phyloP scores from a whole-genome alignment of 2,888 invertebrate species.

The Dorcus parallelipipedus region DNA sequence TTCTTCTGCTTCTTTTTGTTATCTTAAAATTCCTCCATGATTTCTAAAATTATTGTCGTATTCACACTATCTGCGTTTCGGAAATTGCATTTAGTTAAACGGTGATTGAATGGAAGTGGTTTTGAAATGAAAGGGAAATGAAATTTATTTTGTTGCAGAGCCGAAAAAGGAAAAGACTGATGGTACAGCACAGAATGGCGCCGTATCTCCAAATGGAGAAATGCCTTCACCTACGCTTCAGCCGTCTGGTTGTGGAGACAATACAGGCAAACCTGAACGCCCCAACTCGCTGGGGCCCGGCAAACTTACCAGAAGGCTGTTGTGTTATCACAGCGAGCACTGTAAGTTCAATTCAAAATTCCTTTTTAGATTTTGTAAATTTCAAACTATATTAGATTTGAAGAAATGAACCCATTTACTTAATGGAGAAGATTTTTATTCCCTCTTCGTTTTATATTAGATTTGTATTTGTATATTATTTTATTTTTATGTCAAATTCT shows the following conservation, averaged over 20 bases:
- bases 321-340: slow-evolving; percentile 79
- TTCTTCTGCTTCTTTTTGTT: too few relatives aligned
- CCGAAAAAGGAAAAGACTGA: slow-evolving; percentile 93
- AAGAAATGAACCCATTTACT: too few relatives aligned
- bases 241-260: slow-evolving; percentile 36
- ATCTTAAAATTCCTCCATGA: too few relatives aligned
- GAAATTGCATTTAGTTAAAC: not conserved
- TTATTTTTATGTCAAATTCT: too few relatives aligned
- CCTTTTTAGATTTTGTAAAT: not conserved
- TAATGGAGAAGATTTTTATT: too few relatives aligned
- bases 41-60: too few relatives aligned
- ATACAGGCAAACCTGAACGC: slow-evolving; percentile 62
- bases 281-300: slow-evolving; percentile 77
- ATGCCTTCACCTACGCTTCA: slow-evolving; percentile 42
- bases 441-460: too few relatives aligned
- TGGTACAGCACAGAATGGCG: slow-evolving; percentile 55
- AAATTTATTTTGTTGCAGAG: slow-evolving; percentile 57
- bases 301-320: slow-evolving; percentile 70
- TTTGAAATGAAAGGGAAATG: too few relatives aligned
- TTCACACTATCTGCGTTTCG: too few relatives aligned
- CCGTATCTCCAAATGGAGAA: slow-evolving; percentile 60
- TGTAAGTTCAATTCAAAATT: slow-evolving; percentile 50
- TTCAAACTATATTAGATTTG: too few relatives aligned
- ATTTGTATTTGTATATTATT: too few relatives aligned
- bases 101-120: too few relatives aligned